A percentile compares a stretch with the other conserved stretches of the same genome.
phyloP scores from a whole-genome alignment of 2,888 invertebrate genomes.

The Papilio protenor region DNA sequence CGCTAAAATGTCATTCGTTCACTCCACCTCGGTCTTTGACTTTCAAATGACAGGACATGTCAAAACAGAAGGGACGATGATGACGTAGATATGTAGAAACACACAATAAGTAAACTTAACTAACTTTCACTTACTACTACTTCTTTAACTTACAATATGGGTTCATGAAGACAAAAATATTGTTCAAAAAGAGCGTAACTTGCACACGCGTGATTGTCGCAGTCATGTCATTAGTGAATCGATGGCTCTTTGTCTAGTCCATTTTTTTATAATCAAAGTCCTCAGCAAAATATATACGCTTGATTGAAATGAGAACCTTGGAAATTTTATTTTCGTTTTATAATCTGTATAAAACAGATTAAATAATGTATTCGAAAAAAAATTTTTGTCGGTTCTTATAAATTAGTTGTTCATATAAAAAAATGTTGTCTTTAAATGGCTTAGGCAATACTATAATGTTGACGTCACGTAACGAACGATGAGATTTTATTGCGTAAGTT shows the following conservation, averaged over 20 bases:
- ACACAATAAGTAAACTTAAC: too few species aligned
- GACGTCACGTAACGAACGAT: too few species aligned
- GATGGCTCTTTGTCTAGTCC: neutral
- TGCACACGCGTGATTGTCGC: too few species aligned
- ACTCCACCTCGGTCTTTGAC: slow-evolving; percentile 29
- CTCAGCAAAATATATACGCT: slow-evolving; percentile 53
- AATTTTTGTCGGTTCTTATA: neutral
- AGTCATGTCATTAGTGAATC: too few species aligned
- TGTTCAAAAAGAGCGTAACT: too few species aligned
- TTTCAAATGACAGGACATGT: neutral
- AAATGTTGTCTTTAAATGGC: too few species aligned
- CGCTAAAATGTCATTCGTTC: slow-evolving; percentile 71
- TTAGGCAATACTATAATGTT: too few species aligned
- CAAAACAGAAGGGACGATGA: neutral
- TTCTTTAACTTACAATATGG: too few species aligned
- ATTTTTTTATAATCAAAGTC: neutral
- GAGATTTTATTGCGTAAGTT: too few species aligned
- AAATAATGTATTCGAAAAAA: neutral
- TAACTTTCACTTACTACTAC: too few species aligned
- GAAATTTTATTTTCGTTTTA: slow-evolving; percentile 6
- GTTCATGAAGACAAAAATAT: too few species aligned
- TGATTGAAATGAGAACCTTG: slow-evolving; percentile 16
- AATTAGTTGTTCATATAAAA: neutral
- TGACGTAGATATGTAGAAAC: too few species aligned
- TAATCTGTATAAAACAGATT: slow-evolving; percentile 3